Percentiles rank a stretch among this genome's conserved stretches.
phyloP scores from a whole-genome alignment of 2,797 vertebrate species.

The Moxostoma hubbsi region DNA sequence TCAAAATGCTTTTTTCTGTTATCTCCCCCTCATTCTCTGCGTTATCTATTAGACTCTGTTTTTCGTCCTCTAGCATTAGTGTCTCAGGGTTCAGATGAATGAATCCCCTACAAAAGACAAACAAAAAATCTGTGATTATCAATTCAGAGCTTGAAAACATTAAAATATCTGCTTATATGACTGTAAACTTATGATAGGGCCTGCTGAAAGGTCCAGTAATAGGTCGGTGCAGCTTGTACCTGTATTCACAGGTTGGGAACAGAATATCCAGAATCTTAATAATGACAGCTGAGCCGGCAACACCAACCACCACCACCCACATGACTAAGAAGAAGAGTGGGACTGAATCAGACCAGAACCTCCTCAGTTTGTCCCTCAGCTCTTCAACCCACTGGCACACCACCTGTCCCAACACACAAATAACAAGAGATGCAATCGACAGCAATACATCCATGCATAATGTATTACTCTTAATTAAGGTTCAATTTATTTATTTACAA shows the following conservation, averaged over 20 bases:
- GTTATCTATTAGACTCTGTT: slow-evolving; percentile 74
- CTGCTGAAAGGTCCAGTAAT: not conserved
- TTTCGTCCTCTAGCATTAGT: slow-evolving; percentile 74
- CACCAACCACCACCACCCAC: slow-evolving; percentile 87
- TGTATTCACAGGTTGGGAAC: slow-evolving; percentile 86
- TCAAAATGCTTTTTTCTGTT: slow-evolving; percentile 57
- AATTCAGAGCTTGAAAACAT: no score
- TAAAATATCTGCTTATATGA: no score
- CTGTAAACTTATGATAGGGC: not conserved
- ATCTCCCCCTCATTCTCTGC: slow-evolving; percentile 63
- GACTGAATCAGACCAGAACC: slow-evolving; percentile 84
- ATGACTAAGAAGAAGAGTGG: slow-evolving; percentile 88
- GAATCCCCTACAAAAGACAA: slow-evolving; percentile 65
- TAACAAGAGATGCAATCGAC: not conserved
- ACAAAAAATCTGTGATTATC: not conserved
- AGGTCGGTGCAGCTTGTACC: slow-evolving; percentile 75
- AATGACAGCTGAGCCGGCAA: slow-evolving; percentile 85
- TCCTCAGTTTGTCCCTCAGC: slow-evolving; percentile 81
- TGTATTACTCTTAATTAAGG: no score
- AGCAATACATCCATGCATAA: no score
- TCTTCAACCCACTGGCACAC: slow-evolving; percentile 91
- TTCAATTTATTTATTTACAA: no score
- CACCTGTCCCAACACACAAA: slow-evolving; percentile 71
- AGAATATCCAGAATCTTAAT: slow-evolving; percentile 86
- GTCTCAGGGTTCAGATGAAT: slow-evolving; percentile 72